Evolutionary conservation across 2,888 invertebrate species (phyloP).

Genomic region (Heliconius ismenius): DNA sequence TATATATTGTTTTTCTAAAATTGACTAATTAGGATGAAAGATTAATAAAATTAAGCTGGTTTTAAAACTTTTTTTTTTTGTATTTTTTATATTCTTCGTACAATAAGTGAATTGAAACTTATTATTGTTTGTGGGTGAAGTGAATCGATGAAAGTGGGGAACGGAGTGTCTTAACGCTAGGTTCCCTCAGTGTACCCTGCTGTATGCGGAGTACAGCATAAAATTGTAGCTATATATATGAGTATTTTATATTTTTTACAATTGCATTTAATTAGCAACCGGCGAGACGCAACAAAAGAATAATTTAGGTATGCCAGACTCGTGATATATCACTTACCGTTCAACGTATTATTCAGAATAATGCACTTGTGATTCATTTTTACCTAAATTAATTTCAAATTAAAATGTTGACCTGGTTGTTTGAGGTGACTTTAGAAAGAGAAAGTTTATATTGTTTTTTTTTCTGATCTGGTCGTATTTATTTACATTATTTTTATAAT

Average conservation of each 20-base stretch:
- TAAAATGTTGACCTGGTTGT: constrained; percentile 45
- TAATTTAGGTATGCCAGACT: constrained; percentile 34
- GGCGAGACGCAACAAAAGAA: constrained; percentile 40
- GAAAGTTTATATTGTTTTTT: constrained; percentile 45
- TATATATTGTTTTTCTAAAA: neutral
- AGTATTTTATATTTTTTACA: neutral
- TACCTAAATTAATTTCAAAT: constrained; percentile 45
- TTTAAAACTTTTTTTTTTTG: neutral
- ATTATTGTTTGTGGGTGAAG: too few species aligned
- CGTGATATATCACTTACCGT: constrained; percentile 37
- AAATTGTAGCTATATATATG: neutral
- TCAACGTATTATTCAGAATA: constrained; percentile 40
- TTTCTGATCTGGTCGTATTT: constrained; percentile 34
- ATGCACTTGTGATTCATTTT: constrained; percentile 47
- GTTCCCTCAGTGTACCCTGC: too few species aligned
- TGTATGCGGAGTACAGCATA: too few species aligned
- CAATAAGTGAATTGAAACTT: too few species aligned
- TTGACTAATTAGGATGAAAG: neutral
- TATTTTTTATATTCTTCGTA: neutral
- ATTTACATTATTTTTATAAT: constrained; percentile 25
- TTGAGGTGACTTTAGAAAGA: constrained; percentile 45
- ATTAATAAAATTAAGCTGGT: neutral
- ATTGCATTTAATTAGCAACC: constrained; percentile 24
- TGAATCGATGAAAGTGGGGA: too few species aligned
- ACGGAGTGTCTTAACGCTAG: too few species aligned